Evolutionary conservation across 2,113 vertebrate species (phyloP), one percentile per base, ranked within the genome.

Genomic region (Brachirus orientalis): DNA sequence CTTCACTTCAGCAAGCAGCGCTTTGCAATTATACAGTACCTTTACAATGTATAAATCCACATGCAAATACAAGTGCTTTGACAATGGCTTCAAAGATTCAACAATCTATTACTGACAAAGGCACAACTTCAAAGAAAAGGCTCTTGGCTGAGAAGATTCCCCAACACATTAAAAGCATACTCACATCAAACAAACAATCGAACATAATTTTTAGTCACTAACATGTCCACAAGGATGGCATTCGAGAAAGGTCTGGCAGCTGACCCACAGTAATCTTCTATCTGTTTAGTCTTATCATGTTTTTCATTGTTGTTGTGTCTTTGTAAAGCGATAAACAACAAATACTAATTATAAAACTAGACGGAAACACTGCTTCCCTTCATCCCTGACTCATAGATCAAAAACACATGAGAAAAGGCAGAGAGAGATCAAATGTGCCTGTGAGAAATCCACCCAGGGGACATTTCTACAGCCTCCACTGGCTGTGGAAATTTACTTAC

Each of bases 371-470:
- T 35, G 20, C 48, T 45, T 68, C 22, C 43, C 52, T 59, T 78
- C 50, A 80, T 64, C 68, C 40, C 43, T 46, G 62, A 58, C 63
- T 63, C 65, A n/a, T 11, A 74, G 80, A 86, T 89, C 77, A 88
- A 79, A 84, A 79, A 75, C 57, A 75, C 62, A 69, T 1, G 38
- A 71, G 68, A 80, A 77, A 85, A 79, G 69, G 41, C 55, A 78
- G 72, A 68, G 58, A 16, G 62, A 71, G 84, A 88, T 89, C 84
- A 90, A 84, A 80, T 80, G 72, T 20, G 66, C 50, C 70, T 72
- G 72, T 79, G 69, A 87, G 77, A 88, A 85, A 80, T 72, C 64
- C 64, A 62, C 72, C 59, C 64, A 83, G 44, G 56, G 60, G 66
- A 64, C 46, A 44, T 36, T 44, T 68, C 43, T 10, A 18, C 44